Percentiles rank a stretch among this genome's conserved stretches.
Evolutionary conservation across 2,888 invertebrate genomes (phyloP).

Genomic region (Agrilus mali): DNA sequence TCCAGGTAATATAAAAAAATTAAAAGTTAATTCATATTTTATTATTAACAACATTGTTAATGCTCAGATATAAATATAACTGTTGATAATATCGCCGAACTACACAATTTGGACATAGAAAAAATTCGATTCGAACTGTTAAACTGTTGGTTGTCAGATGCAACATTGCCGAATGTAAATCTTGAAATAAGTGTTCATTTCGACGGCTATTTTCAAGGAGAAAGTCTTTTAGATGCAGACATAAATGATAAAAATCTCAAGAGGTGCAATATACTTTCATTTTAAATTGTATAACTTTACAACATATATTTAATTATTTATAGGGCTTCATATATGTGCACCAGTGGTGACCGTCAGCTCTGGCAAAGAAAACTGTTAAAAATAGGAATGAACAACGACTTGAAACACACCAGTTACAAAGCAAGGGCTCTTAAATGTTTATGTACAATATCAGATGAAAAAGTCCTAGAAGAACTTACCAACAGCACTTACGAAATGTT

Average conservation of each 20-base stretch:
- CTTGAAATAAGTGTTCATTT: slow-evolving; percentile 5
- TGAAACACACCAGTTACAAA: slow-evolving; percentile 14
- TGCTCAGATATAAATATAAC: slow-evolving; percentile 37
- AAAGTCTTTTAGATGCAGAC: too few species aligned
- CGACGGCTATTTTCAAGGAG: too few species aligned
- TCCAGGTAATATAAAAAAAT: slow-evolving; percentile 19
- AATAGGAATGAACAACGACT: slow-evolving; percentile 9
- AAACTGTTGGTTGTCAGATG: slow-evolving; percentile 27
- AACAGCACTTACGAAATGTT: slow-evolving; percentile 17
- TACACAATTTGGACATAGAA: slow-evolving; percentile 31
- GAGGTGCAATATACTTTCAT: not conserved
- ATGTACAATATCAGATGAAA: slow-evolving; percentile 19
- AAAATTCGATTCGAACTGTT: slow-evolving; percentile 31
- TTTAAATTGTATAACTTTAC: not conserved
- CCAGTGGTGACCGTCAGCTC: slow-evolving; percentile 10
- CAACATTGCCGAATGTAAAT: slow-evolving; percentile 7
- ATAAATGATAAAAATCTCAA: too few species aligned
- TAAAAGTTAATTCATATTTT: not conserved
- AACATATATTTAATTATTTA: slow-evolving; percentile 1
- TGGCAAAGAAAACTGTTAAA: slow-evolving; percentile 14
- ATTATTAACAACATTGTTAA: not conserved
- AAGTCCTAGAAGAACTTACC: slow-evolving; percentile 17
- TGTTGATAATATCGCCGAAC: slow-evolving; percentile 30
- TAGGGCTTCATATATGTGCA: slow-evolving; percentile 18
- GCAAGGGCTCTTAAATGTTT: slow-evolving; percentile 25